phyloP scores from a whole-genome alignment of 2,797 vertebrate genomes.

The Xyrichtys novacula region DNA sequence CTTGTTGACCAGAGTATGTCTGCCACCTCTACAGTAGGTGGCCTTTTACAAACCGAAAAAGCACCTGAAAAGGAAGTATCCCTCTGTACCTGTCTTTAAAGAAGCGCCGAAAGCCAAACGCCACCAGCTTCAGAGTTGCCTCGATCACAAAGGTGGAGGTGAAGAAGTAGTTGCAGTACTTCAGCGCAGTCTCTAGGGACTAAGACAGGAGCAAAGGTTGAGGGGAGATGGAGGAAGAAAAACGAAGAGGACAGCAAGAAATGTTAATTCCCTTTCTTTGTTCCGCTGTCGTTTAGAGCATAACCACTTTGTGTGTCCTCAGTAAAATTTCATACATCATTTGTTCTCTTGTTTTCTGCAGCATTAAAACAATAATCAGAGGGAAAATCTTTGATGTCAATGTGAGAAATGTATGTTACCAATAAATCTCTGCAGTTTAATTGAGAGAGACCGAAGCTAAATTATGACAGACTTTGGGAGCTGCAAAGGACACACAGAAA shows the following conservation, averaged over 20 bases:
- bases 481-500: neutral
- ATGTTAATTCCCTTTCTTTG: neutral
- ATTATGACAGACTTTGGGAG: conserved; percentile 37
- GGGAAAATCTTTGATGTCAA: too few relatives aligned
- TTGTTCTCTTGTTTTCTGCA: too few relatives aligned
- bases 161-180: conserved; percentile 99
- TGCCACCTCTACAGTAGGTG: too few relatives aligned
- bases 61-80: too few relatives aligned
- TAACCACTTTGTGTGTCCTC: neutral
- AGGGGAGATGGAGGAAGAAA: conserved; percentile 11
- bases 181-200: conserved; percentile 93
- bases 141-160: conserved; percentile 96
- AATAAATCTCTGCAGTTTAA: conserved; percentile 40
- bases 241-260: neutral
- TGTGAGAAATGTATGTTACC: conserved; percentile 18
- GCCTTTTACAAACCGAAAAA: too few relatives aligned
- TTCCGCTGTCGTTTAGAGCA: neutral
- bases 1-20: too few relatives aligned
- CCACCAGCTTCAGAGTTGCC: conserved; percentile 93
- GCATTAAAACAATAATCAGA: too few relatives aligned
- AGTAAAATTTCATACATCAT: neutral
- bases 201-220: conserved; percentile 53
- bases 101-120: conserved; percentile 94
- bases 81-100: conserved; percentile 93
- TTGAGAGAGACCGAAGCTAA: conserved; percentile 37